Evolutionary conservation across 2,113 vertebrate genomes (phyloP).

Genomic region (Calyptommatus sinebrachiatus): DNA sequence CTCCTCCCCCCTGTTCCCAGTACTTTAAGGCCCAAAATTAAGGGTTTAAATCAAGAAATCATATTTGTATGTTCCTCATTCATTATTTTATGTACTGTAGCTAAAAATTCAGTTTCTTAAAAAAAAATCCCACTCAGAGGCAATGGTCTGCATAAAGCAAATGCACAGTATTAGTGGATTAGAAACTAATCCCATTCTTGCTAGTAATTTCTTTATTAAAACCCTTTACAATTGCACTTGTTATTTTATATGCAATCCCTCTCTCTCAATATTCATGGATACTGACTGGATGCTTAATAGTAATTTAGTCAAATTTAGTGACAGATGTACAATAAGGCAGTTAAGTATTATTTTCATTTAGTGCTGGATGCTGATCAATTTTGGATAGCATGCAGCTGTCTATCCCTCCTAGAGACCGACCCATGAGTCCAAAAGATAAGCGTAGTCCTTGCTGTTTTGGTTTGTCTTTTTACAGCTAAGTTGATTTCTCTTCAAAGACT

Average conservation of each 20-base stretch:
- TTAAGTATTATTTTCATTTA: conserved; percentile 1
- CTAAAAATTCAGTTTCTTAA: background rate
- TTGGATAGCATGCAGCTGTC: background rate
- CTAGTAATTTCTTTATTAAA: background rate
- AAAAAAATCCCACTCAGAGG: background rate
- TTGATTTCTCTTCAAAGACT: background rate
- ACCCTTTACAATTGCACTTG: background rate
- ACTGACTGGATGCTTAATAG: background rate
- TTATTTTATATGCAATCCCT: background rate
- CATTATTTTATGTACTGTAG: background rate
- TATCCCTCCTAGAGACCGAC: background rate
- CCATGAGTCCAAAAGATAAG: background rate
- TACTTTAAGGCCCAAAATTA: no score
- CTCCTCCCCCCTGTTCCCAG: no score
- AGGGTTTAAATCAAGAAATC: background rate
- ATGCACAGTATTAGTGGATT: background rate
- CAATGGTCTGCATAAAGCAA: background rate
- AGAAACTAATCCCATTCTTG: background rate
- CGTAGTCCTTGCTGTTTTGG: no score
- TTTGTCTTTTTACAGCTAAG: background rate
- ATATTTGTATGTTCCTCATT: background rate
- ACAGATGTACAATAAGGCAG: conserved; percentile 18
- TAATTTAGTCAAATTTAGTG: conserved; percentile 6
- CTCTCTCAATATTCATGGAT: background rate
- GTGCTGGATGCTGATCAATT: background rate